Evolutionary conservation across 2,113 vertebrate genomes (phyloP), one percentile per base, ranked within the genome.

Genomic region (Syngnathus typhle): DNA sequence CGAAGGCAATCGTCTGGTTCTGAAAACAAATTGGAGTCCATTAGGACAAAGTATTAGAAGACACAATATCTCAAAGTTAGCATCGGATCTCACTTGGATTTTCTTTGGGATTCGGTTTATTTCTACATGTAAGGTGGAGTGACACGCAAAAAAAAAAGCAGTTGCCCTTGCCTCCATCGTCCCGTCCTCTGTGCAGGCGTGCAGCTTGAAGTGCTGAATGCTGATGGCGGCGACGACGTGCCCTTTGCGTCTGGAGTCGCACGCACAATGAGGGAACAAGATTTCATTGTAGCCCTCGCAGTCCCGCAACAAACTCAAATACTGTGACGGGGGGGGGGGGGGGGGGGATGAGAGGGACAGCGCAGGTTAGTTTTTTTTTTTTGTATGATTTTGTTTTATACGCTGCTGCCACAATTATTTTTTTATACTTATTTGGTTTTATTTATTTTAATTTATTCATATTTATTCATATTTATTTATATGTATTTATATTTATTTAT

Each of bases 211-310:
- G 92, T 98, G 94, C 74, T 91, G 91, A 71, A 98, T 94, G 88
- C 96, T 96, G 90, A 99, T 93, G 82, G 95, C 96, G 0, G 95
- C 94, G 77, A 98, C 89, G 13, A 99, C 96, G 0, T 99, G 96
- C 1, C 96, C 96, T 90, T 96, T 96, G 67, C 95, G 91, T 6
- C 96, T 88, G 0, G 96, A 98, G 88, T 99, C 96, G 0, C 96
- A 99, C 64, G 95, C 91, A 85, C 96, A 99, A 75, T 99, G 96
- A 4, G 96, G 96, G 87, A 98, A 99, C 36, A 92, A 87, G 77
- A 99, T 94, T 85, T 98, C 95, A 41, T 95, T 98, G 92, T 98
- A 99, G 60, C 95, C 95, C 68, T 98, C 95, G 6, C 96, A 98
- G 0, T 90, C 89, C 70, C 95, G 88, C 67, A 99, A 75, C 91